Evolutionary conservation across 2,797 vertebrate genomes (phyloP).

Genomic region (Pristis pectinata): DNA sequence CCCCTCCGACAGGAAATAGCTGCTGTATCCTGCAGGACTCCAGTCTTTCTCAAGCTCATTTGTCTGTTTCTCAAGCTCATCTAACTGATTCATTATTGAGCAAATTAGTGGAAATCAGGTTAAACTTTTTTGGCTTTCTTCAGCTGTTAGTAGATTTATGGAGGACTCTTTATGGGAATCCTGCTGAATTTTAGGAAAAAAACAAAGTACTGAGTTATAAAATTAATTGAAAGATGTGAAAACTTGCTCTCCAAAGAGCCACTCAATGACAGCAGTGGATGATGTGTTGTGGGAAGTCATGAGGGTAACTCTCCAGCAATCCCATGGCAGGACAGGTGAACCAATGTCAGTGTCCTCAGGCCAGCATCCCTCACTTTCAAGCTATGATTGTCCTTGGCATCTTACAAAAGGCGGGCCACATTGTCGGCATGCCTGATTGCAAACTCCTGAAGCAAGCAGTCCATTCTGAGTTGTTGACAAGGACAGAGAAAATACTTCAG

Average conservation of each 20-base stretch:
- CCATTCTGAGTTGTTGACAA: no score
- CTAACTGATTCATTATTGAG: not conserved
- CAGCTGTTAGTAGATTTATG: not conserved
- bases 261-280: no score
- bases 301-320: not conserved
- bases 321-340: no score
- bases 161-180: not conserved
- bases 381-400: no score
- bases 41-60: not conserved
- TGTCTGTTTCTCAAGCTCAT: not conserved
- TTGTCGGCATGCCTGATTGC: no score
- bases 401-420: no score
- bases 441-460: no score
- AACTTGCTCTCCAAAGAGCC: not conserved
- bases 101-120: not conserved
- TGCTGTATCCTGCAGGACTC: not conserved
- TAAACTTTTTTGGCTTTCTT: not conserved
- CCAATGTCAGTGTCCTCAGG: no score
- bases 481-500: no score
- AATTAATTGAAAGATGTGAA: not conserved
- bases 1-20: no score
- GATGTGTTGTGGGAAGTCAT: not conserved
- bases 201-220: not conserved
- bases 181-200: not conserved
- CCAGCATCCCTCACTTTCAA: no score